A percentile compares a stretch with the other conserved stretches of the same genome.
phyloP scores from a whole-genome alignment of 2,113 vertebrate species.

The Cyphotilapia sp. region DNA sequence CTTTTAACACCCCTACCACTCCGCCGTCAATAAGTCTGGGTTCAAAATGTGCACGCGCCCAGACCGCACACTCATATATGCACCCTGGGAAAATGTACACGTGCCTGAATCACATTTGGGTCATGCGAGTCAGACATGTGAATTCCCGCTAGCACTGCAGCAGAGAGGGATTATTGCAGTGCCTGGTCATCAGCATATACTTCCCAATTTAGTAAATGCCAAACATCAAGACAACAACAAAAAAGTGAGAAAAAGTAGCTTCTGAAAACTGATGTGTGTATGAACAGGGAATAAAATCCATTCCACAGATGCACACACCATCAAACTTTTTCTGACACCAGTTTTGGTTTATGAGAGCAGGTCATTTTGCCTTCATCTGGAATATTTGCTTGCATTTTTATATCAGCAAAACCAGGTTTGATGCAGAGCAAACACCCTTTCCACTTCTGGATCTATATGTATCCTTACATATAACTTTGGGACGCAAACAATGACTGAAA shows the following conservation, averaged over 20 bases:
- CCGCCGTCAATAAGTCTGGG: conserved; percentile 16
- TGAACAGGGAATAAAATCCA: not conserved
- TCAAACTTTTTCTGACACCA: not conserved
- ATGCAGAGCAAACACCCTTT: not conserved
- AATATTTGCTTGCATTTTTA: not conserved
- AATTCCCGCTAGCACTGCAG: not conserved
- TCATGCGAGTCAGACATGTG: conserved; percentile 47
- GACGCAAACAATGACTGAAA: conserved; percentile 10
- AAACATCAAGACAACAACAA: not conserved
- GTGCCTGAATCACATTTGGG: conserved; percentile 42
- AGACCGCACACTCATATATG: not conserved
- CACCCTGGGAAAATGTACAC: conserved; percentile 36
- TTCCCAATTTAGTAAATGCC: not conserved
- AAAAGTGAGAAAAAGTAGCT: not conserved
- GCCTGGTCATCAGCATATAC: not conserved
- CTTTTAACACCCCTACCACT: not conserved
- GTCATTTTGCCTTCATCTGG: not conserved
- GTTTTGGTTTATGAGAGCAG: not conserved
- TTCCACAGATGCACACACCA: not conserved
- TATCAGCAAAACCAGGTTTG: not conserved
- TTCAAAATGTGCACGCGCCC: not conserved
- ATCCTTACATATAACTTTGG: not conserved
- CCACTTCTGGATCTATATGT: not conserved
- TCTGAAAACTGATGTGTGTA: not conserved
- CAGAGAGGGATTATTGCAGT: not conserved